Base-by-base conservation (phyloP, 2,113 vertebrate genomes). In the Equus przewalskii region DNA sequence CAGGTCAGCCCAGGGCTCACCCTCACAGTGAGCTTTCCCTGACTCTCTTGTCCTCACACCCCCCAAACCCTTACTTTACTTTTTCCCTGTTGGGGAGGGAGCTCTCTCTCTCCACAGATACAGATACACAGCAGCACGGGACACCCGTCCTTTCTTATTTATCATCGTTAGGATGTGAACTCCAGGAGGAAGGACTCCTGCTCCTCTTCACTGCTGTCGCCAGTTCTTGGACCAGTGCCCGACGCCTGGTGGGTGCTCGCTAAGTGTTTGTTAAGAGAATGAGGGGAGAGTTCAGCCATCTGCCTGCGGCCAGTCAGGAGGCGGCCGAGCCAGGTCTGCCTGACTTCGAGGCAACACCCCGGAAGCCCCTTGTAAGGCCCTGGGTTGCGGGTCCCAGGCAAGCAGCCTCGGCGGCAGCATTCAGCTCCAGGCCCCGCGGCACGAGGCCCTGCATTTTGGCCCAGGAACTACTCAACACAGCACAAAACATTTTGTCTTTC, bases 311-410 rank as follows among this genome's bases (percentile, higher is more conserved):
- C 30, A 21, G 12, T 33, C 60, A 69, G 73, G 24, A 10, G 14
- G n/a, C 3, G 6, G 67, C 75, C 1, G 2, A 10, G 26, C 79
- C 84, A 51, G 22, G 69, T 13, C 81, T 5, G 24, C 26, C 12
- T 0, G 0, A 11, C 7, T 44, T 69, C 6, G 9, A 64, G 10
- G 94, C 24, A 1, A 36, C 3, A 7, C 80, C n/a, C 54, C 1
- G 33, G 10, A 22, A 26, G 33, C 22, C 7, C n/a, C 11, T 0
- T 21, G 44, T 2, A 15, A 41, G 9, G 44, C 16, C 41, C 49
- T 12, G 2, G 0, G 1, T 9, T 0, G 0, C 13, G 30, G 84
- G 14, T 12, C 11, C 26, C 0, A 14, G 91, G 72, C 44, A 2
- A 4, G 44, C 1, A 41, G 84, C 60, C 28, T 16, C 54, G 14